A percentile compares a stretch with the other conserved stretches of the same genome.
Evolutionary conservation across 2,797 vertebrate genomes (phyloP).

Genomic region (Coreius guichenoti): DNA sequence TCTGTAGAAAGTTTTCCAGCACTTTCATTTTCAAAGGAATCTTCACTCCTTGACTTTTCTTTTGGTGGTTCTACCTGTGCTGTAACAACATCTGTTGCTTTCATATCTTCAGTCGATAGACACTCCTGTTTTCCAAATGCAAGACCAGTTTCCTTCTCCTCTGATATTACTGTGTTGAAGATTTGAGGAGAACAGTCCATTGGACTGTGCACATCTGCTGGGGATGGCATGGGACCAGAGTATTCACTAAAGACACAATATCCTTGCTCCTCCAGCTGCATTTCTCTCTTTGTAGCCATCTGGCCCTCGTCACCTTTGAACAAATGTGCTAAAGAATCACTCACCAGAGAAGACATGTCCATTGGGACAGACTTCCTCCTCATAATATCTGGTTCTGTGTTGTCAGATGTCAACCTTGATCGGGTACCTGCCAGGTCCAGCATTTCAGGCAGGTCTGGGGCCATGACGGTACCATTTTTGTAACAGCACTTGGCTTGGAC

Average conservation of each 20-base stretch:
- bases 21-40: conserved; percentile 65
- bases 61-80: conserved; percentile 63
- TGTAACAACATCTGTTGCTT: conserved; percentile 30
- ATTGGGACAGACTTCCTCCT: conserved; percentile 84
- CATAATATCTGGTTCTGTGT: conserved; percentile 83
- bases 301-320: conserved; percentile 77
- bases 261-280: conserved; percentile 93
- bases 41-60: conserved; percentile 58
- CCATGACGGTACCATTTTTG: conserved; percentile 91
- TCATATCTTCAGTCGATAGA: conserved; percentile 29
- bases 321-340: conserved; percentile 76
- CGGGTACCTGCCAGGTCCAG: conserved; percentile 91
- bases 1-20: conserved; percentile 18
- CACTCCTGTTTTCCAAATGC: conserved; percentile 65
- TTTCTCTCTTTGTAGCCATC: conserved; percentile 80
- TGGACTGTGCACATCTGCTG: conserved; percentile 86
- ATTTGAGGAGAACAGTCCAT: conserved; percentile 71
- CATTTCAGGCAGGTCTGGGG: conserved; percentile 97
- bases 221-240: conserved; percentile 95
- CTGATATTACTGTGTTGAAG: conserved; percentile 77
- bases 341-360: conserved; percentile 71
- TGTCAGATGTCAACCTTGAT: conserved; percentile 89
- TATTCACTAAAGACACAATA: conserved; percentile 99
- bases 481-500: conserved; percentile 82
- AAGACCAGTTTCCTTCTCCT: conserved; percentile 77